Conservation (phyloP, 2,888 invertebrate species). For the Leuctra nigra region DNA sequence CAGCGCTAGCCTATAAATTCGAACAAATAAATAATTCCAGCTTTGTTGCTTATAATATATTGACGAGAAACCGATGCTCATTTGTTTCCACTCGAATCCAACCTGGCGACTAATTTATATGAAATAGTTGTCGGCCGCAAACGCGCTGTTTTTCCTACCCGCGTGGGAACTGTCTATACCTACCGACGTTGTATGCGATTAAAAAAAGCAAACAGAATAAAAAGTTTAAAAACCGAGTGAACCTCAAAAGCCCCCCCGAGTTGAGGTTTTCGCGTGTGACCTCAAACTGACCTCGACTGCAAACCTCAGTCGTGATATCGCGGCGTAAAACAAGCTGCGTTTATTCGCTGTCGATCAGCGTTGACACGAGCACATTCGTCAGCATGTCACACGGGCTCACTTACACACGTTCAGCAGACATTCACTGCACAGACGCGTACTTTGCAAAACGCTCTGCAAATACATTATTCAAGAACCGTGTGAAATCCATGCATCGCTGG, state of each 20-base stretch:
- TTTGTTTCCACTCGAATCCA: too few relatives aligned
- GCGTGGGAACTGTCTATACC: slow-evolving; percentile 10
- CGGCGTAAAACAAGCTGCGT: slow-evolving; percentile 1
- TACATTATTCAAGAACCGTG: too few relatives aligned
- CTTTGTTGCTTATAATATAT: too few relatives aligned
- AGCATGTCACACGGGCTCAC: too few relatives aligned
- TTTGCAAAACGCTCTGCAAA: too few relatives aligned
- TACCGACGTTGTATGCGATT: slow-evolving; percentile 17
- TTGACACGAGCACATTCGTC: neutral
- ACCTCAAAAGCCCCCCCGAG: slow-evolving; percentile 32
- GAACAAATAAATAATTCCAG: neutral
- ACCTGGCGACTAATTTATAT: too few relatives aligned
- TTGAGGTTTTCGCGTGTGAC: slow-evolving; percentile 31
- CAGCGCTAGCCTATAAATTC: neutral
- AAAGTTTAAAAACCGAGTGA: slow-evolving; percentile 34
- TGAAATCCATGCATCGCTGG: too few relatives aligned
- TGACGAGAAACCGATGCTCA: too few relatives aligned
- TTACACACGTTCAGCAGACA: too few relatives aligned
- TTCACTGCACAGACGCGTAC: too few relatives aligned
- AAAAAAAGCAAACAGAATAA: slow-evolving; percentile 33
- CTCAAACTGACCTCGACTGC: slow-evolving; percentile 27
- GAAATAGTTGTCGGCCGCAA: too few relatives aligned
- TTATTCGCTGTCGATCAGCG: too few relatives aligned
- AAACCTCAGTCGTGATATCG: slow-evolving; percentile 25
- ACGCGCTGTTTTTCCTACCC: neutral